Base-by-base conservation (phyloP, 2,797 vertebrate genomes). In the Mionectes olivaceus region DNA sequence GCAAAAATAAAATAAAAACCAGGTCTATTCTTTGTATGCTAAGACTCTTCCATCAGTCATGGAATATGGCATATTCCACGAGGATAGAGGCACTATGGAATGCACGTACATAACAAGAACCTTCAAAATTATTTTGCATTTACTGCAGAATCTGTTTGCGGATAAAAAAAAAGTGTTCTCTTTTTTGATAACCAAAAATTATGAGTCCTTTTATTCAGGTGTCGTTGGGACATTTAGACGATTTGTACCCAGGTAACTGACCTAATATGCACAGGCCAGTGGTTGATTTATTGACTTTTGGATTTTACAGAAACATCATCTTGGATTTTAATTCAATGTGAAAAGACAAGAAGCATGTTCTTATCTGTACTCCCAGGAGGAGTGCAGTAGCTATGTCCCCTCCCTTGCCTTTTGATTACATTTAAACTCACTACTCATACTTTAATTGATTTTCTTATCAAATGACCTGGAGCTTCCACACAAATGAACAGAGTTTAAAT, bases 391-490 rank as follows among this genome's bases (percentile, higher is more conserved):
- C 59, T 86, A 76, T 86, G 79, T 87, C 32, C 24, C 21, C 27
- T 92, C 61, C 18, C 17, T 87, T 52, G 30, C 44, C 35, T 83
- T 84, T 87, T 93, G 63, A 90, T 89, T 95, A 57, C 24, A 77
- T 63, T 95, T 83, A 74, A 87, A 87, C 47, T 78, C 43, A 83
- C 50, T 80, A 41, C 13, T 96, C 25, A 23, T 76, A 17, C 19
- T 88, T 88, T 92, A 95, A 95, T 92, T 94, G 70, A 96, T 63
- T 97, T 95, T 97, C 95, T 95, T 83, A 94, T 74, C 85, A 92
- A 94, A 76, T 76, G 28, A 65, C 55, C 93, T 83, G 56, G 60
- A 86, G 44, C 39, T 96, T 96, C 52, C 33, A 83, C 44, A 63
- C 12, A 80, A 91, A 88, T 30, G 30, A 57, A 46, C 55, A 12